Evolutionary conservation across 1,140 invertebrate species (phyloP).

Genomic region (Stegodyphus dumicola): DNA sequence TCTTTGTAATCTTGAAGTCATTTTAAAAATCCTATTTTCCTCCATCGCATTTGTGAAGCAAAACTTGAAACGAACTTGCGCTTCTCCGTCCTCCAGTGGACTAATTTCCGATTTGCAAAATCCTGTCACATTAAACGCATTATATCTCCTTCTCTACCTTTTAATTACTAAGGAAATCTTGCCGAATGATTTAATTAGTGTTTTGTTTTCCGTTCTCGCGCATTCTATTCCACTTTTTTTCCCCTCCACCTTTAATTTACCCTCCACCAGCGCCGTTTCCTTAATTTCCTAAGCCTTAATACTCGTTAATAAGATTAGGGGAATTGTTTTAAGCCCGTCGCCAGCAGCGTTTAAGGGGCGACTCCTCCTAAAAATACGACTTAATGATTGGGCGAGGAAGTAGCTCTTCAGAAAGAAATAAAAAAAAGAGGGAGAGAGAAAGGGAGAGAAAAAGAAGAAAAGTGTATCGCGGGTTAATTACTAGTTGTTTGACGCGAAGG

Average conservation of each 20-base stretch:
- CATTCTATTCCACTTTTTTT: neutral
- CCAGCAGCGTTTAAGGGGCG: constrained; percentile 32
- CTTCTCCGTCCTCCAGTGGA: neutral
- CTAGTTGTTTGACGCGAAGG: constrained; percentile 55
- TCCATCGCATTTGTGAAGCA: neutral
- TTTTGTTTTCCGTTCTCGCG: constrained; percentile 41
- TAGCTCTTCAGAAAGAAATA: neutral
- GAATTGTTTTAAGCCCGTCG: constrained; percentile 58
- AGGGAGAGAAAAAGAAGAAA: constrained; percentile 23
- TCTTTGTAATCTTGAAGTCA: too few relatives aligned
- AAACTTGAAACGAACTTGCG: neutral
- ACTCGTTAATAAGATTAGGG: constrained; percentile 55
- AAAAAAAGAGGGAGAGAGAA: neutral
- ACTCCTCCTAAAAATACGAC: constrained; percentile 45
- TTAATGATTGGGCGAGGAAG: constrained; percentile 49
- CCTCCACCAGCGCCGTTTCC: constrained; percentile 4
- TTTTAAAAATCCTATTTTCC: too few relatives aligned
- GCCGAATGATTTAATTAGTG: constrained; percentile 58
- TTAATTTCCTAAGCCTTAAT: constrained; percentile 60
- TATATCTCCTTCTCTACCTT: constrained; percentile 43
- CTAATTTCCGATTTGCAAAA: constrained; percentile 31
- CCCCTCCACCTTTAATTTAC: constrained; percentile 28
- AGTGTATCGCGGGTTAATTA: constrained; percentile 59
- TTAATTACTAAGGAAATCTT: constrained; percentile 57
- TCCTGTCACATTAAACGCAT: constrained; percentile 47